Evolutionary conservation across 2,113 vertebrate genomes (phyloP).

Genomic region (Mugil cephalus): DNA sequence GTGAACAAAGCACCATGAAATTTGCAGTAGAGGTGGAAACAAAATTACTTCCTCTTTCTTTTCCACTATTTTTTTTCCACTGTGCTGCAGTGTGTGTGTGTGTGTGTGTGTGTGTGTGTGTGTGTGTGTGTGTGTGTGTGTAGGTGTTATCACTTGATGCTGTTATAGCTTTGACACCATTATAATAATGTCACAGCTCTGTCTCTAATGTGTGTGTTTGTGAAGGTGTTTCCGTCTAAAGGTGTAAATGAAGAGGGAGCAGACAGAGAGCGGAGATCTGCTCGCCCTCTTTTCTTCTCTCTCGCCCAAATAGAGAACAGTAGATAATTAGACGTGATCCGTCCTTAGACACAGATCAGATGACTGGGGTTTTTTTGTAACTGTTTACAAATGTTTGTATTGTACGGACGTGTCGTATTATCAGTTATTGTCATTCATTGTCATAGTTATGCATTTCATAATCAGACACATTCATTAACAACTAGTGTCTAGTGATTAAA

Average conservation of each 20-base stretch:
- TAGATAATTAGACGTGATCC: slow-evolving; percentile 12
- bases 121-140: background rate
- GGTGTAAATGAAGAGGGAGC: slow-evolving; percentile 42
- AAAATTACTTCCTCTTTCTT: slow-evolving; percentile 20
- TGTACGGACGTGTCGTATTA: background rate
- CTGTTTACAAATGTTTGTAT: background rate
- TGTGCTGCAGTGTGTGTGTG: background rate
- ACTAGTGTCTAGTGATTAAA: no score
- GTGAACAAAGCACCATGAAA: slow-evolving; percentile 2
- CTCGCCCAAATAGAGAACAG: background rate
- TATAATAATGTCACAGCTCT: slow-evolving; percentile 17
- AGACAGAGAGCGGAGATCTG: background rate
- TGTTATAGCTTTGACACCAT: background rate
- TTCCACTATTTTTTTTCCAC: background rate
- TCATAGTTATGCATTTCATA: no score
- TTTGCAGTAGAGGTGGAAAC: background rate
- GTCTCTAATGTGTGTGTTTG: background rate
- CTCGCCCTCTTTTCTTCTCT: background rate
- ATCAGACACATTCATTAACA: no score
- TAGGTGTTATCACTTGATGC: background rate
- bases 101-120: background rate
- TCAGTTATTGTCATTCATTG: no score
- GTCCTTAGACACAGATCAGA: background rate
- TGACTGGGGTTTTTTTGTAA: background rate
- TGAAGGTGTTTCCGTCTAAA: background rate